These are phyloP conservation scores for Hedychridium roseum DNA, from an alignment of 2,888 invertebrate genomes.

Conservation along the genomic window DNA sequence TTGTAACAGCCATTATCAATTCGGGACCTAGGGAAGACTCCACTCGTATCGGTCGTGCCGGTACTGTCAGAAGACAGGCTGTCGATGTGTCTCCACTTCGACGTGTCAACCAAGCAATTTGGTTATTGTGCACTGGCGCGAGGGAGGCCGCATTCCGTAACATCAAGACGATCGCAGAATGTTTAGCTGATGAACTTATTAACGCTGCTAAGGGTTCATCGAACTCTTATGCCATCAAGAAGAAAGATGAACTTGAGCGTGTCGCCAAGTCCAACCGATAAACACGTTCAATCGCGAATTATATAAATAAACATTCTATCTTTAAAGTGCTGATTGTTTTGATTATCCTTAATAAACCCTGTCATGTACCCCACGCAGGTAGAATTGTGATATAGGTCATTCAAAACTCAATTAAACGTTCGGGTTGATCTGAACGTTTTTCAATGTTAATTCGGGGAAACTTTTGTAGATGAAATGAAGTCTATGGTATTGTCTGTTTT, in stretches of 20 bases:
- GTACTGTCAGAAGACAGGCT: slow-evolving; percentile 99
- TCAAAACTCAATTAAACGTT: too few relatives aligned
- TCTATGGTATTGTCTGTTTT: too few relatives aligned
- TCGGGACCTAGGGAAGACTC: slow-evolving; percentile 99
- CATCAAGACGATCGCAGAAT: slow-evolving; percentile 99
- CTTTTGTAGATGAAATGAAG: too few relatives aligned
- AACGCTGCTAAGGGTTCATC: slow-evolving; percentile 99
- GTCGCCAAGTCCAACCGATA: slow-evolving; percentile 99
- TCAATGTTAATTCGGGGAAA: too few relatives aligned
- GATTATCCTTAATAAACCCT: not conserved
- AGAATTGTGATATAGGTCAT: too few relatives aligned
- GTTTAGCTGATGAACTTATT: slow-evolving; percentile 99
- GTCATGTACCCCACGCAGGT: too few relatives aligned
- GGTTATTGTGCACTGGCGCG: slow-evolving; percentile 98
- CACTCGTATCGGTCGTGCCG: slow-evolving; percentile 99
- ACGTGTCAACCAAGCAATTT: slow-evolving; percentile 99
- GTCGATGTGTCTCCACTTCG: slow-evolving; percentile 98
- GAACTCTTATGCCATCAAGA: slow-evolving; percentile 99
- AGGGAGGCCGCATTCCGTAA: slow-evolving; percentile 99
- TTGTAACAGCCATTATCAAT: slow-evolving; percentile 98
- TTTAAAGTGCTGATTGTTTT: slow-evolving; percentile 22
- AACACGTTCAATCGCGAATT: slow-evolving; percentile 56
- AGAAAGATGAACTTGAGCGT: slow-evolving; percentile 99
- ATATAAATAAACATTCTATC: slow-evolving; percentile 36
- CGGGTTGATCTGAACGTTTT: too few relatives aligned